Conservation (phyloP, 2,888 invertebrate genomes). For the Apotomis betuletana region DNA sequence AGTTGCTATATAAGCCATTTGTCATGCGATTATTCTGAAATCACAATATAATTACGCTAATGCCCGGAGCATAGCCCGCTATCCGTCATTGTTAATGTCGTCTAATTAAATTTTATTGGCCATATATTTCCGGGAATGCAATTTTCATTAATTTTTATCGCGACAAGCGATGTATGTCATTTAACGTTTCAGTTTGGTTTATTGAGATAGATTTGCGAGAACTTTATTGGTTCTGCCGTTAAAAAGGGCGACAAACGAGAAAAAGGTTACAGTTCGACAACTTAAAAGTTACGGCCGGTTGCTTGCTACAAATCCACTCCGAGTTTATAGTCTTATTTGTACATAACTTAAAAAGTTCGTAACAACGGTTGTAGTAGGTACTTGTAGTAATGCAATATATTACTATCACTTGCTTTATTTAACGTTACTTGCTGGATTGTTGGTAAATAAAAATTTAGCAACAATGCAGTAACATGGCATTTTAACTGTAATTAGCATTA, state of each 20-base stretch:
- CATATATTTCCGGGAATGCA: slow-evolving; percentile 56
- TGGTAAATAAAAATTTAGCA: too few relatives aligned
- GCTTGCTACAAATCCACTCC: slow-evolving; percentile 32
- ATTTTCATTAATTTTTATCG: slow-evolving; percentile 51
- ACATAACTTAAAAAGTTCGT: slow-evolving; percentile 28
- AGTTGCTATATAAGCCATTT: slow-evolving; percentile 62
- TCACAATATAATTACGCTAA: slow-evolving; percentile 76
- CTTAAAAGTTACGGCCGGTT: slow-evolving; percentile 32
- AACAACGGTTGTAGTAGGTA: slow-evolving; percentile 17
- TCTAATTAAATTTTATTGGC: slow-evolving; percentile 73
- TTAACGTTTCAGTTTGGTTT: slow-evolving; percentile 13
- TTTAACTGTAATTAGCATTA: too few relatives aligned
- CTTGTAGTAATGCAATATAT: slow-evolving; percentile 1
- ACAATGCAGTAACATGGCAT: too few relatives aligned
- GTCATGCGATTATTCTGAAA: slow-evolving; percentile 74
- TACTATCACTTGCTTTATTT: neutral
- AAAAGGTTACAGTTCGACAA: slow-evolving; percentile 35
- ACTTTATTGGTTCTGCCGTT: slow-evolving; percentile 14
- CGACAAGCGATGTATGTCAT: slow-evolving; percentile 30
- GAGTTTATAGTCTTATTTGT: slow-evolving; percentile 28
- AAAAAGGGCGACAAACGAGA: slow-evolving; percentile 20
- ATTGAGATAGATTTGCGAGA: slow-evolving; percentile 21
- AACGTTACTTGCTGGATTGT: too few relatives aligned
- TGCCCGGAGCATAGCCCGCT: slow-evolving; percentile 56
- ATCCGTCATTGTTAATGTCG: slow-evolving; percentile 72